Evolutionary conservation across 2,113 vertebrate genomes (phyloP), one percentile per base, ranked within the genome.

Genomic region (Taurulus bubalis): DNA sequence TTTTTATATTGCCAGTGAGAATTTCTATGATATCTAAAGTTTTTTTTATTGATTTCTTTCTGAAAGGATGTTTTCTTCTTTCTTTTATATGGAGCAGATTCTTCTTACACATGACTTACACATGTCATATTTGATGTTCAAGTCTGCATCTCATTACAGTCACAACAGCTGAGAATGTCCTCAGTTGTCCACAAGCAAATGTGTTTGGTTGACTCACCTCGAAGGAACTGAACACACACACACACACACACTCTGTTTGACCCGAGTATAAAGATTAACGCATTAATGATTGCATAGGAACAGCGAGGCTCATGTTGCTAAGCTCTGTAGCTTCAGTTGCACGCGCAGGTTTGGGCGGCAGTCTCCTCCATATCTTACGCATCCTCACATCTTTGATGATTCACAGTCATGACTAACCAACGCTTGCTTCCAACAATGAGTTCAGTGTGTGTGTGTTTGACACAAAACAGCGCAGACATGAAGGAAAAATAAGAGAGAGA

Each of bases 361-460:
- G 51, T 74, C 64, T 80, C 59, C 62, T 80, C 24, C 14, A 15
- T 34, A 58, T 75, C 65, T 83, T 84, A 86, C 73, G 85, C 89
- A 77, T 90, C 80, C 59, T 89, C 78, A 76, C 36, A 79, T 90
- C 71, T 84, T 59, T 68, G 75, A 82, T 90, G 88, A 90, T 10
- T 89, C 91, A 89, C 72, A 60, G 66, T 6, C 68, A 32, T 77
- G 76, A 87, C 71, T 71, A 76, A 80, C 53, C 36, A 7, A 53
- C 59, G 63, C 51, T 72, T 20, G 36, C 56, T 77, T 88, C 87
- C 87, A 87, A 72, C 74, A 72, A 62, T 87, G 85, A 90, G 75
- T 82, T 84, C 83, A 82, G 66, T 55, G 53, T 55, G 53, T 55
- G 77, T 64, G 8, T 49, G 59, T 66, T 75, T 75, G 74, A 77